Evolutionary conservation across 2,797 vertebrate genomes (phyloP).

Genomic region (Macropus fuliginosus): DNA sequence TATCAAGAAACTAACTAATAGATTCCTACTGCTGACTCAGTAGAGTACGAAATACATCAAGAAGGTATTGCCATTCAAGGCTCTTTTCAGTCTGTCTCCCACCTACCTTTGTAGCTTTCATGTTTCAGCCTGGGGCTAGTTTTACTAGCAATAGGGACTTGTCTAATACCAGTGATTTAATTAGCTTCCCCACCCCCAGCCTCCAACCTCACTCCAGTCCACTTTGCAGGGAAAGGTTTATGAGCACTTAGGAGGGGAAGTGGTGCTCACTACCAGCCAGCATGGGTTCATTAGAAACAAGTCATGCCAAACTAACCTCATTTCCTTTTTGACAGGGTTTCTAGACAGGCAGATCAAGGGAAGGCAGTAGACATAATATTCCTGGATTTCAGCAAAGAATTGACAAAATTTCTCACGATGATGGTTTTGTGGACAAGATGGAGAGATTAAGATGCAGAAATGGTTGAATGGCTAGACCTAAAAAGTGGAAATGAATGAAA

Average conservation of each 20-base stretch:
- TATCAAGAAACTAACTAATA: background rate
- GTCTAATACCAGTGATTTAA: background rate
- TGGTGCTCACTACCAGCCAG: background rate
- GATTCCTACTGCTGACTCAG: background rate
- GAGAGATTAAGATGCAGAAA: background rate
- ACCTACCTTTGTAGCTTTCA: background rate
- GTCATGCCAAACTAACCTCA: slow-evolving; percentile 1
- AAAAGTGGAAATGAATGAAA: background rate
- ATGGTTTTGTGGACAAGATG: background rate
- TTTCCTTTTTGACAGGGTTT: slow-evolving; percentile 1
- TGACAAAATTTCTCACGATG: background rate
- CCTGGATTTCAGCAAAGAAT: background rate
- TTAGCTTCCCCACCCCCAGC: background rate
- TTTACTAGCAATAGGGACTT: background rate
- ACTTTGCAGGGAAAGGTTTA: background rate
- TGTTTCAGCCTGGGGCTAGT: background rate
- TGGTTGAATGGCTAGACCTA: background rate
- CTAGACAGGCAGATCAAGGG: background rate
- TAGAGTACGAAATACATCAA: background rate
- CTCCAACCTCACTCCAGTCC: background rate
- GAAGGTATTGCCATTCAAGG: background rate
- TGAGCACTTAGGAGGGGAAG: background rate
- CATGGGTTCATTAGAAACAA: slow-evolving; percentile 3
- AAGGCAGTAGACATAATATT: background rate
- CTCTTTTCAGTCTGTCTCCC: background rate